Percentiles rank a stretch among this genome's conserved stretches.
Conservation (phyloP, 2,888 invertebrate species). For the Drosophila fulvimacula region DNA sequence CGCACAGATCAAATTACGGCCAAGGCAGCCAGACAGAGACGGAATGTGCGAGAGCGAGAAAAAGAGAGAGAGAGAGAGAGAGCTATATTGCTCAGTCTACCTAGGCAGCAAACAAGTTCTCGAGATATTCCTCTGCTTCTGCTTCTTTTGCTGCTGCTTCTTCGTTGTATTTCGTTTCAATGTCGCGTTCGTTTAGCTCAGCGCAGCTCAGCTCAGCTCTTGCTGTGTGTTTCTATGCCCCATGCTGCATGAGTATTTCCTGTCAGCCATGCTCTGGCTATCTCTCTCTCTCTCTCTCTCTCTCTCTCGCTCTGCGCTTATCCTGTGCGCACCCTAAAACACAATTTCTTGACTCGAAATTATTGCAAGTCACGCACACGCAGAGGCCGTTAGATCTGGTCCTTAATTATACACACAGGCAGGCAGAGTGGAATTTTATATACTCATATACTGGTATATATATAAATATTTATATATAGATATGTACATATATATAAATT, state of each 20-base stretch:
- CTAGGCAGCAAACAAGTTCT: slow-evolving; percentile 59
- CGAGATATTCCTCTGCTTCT: slow-evolving; percentile 39
- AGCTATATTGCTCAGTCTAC: slow-evolving; percentile 37
- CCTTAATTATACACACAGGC: slow-evolving; percentile 63
- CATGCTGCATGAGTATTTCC: slow-evolving; percentile 58
- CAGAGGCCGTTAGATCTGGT: slow-evolving; percentile 53
- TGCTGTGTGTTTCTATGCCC: slow-evolving; percentile 26
- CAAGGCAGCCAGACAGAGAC: slow-evolving; percentile 30
- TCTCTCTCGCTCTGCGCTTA: slow-evolving; percentile 12
- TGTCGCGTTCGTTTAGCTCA: slow-evolving; percentile 45
- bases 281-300: neutral
- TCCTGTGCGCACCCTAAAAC: slow-evolving; percentile 64
- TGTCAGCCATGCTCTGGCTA: slow-evolving; percentile 26
- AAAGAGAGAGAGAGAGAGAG: neutral
- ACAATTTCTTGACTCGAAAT: slow-evolving; percentile 64
- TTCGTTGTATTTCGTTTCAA: slow-evolving; percentile 37
- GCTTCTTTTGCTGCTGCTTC: slow-evolving; percentile 16
- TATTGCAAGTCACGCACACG: slow-evolving; percentile 69
- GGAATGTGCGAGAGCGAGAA: neutral
- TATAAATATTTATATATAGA: neutral
- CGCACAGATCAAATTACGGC: slow-evolving; percentile 73
- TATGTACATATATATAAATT: neutral
- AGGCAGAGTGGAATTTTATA: slow-evolving; percentile 5
- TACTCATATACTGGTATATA: neutral
- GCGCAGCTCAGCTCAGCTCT: slow-evolving; percentile 44